Conservation (phyloP, 2,113 vertebrate genomes). For the Rhizomys pruinosus region DNA sequence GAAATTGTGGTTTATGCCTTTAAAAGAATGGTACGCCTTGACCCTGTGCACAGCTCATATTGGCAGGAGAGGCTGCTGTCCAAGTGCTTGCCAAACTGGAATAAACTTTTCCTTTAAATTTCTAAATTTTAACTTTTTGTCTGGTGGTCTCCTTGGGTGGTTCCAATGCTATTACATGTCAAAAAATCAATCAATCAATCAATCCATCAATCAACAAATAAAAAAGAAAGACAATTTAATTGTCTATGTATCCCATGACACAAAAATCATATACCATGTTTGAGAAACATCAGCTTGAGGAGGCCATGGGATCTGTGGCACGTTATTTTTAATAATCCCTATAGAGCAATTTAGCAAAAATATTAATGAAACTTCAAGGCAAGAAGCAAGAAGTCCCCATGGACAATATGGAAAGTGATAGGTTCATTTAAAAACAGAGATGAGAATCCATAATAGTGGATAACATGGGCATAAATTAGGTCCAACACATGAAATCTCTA, state of each 20-base stretch:
- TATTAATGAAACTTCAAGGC: background rate
- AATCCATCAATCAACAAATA: no score
- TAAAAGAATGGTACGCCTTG: no score
- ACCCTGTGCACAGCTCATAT: no score
- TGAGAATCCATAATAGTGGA: background rate
- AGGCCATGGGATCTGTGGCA: background rate
- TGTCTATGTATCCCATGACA: background rate
- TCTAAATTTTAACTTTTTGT: no score
- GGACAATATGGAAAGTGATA: constrained; percentile 13
- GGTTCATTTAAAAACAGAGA: background rate
- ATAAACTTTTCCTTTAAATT: no score
- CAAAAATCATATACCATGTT: background rate
- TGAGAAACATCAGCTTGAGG: background rate
- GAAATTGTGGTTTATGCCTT: no score
- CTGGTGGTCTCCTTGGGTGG: no score
- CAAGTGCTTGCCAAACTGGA: no score
- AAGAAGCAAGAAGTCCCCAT: constrained; percentile 1
- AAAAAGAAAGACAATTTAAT: background rate
- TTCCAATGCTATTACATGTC: no score
- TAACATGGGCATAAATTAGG: background rate
- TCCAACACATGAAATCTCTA: background rate
- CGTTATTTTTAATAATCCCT: constrained; percentile 47
- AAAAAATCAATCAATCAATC: no score
- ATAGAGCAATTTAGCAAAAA: constrained; percentile 22
- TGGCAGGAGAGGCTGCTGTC: no score